Percentiles rank a stretch among this genome's conserved stretches.
These are phyloP conservation scores for Helleia helle DNA, from an alignment of 2,888 invertebrate genomes.

Conservation along the genomic window DNA sequence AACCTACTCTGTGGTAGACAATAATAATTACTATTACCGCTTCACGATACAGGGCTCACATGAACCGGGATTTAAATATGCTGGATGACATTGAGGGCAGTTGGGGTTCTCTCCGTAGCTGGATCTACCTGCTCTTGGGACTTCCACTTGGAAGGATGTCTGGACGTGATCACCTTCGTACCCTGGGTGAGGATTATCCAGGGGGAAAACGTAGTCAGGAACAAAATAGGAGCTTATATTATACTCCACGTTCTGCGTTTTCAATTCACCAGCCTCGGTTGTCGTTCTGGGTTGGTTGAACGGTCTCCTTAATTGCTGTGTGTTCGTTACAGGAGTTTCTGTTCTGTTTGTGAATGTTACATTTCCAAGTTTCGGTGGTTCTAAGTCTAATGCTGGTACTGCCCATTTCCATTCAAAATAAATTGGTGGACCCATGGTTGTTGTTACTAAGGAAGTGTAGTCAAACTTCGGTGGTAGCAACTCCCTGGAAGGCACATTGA, in stretches of 20 bases:
- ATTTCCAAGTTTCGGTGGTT: conserved; percentile 67
- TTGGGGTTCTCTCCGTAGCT: conserved; percentile 75
- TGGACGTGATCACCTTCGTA: conserved; percentile 69
- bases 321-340: not conserved
- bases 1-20: not conserved
- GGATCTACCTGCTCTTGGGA: conserved; percentile 53
- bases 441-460: conserved; percentile 43
- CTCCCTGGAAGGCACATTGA: conserved; percentile 34
- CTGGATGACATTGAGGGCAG: conserved; percentile 78
- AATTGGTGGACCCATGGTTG: conserved; percentile 76
- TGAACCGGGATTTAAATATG: conserved; percentile 74
- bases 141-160: conserved; percentile 75
- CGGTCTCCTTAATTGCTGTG: conserved; percentile 28
- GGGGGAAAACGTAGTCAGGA: conserved; percentile 75
- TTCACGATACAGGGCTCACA: conserved; percentile 78
- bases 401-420: conserved; percentile 80
- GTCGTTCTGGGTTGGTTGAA: conserved; percentile 48
- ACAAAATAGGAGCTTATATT: conserved; percentile 75
- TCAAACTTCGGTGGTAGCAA: conserved; percentile 72
- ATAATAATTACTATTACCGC: conserved; percentile 36
- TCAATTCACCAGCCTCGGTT: conserved; percentile 33
- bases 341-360: conserved; percentile 39
- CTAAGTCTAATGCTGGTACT: conserved; percentile 72
- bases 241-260: conserved; percentile 59
- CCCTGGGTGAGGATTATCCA: conserved; percentile 75